Evolutionary conservation across 2,888 invertebrate species (phyloP).

Genomic region (Congeria kusceri): DNA sequence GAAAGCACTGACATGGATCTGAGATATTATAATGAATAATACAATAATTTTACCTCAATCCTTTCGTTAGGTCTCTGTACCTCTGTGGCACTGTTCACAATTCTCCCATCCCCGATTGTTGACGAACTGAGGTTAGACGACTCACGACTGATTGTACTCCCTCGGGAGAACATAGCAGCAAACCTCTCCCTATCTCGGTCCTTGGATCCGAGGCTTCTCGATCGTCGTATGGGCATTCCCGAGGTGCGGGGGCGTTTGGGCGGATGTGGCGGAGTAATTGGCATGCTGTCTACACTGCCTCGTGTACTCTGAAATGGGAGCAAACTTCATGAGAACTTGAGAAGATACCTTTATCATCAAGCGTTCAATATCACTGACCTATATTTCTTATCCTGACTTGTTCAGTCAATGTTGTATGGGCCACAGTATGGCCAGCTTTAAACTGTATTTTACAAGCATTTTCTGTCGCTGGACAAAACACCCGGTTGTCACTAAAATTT

Average conservation of each 20-base stretch:
- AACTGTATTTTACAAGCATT: no score
- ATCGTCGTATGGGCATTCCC: constrained; percentile 70
- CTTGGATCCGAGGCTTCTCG: constrained; percentile 75
- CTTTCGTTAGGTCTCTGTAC: constrained; percentile 70
- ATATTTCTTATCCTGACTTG: no score
- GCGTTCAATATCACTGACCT: no score
- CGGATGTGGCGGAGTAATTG: constrained; percentile 79
- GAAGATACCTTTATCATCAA: no score
- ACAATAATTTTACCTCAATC: constrained; percentile 67
- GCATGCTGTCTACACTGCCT: constrained; percentile 71
- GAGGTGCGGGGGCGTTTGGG: constrained; percentile 79
- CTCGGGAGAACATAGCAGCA: constrained; percentile 24
- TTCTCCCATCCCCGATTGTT: constrained; percentile 20
- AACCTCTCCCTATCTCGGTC: constrained; percentile 60
- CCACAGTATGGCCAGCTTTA: no score
- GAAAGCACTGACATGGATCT: no score
- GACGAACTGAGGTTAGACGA: not conserved
- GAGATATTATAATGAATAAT: no score
- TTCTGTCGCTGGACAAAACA: no score
- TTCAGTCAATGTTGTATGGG: no score
- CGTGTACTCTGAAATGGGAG: constrained; percentile 58
- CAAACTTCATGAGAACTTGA: no score
- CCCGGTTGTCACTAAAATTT: no score
- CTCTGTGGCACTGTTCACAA: constrained; percentile 73
- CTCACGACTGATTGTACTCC: constrained; percentile 14